A percentile compares a stretch with the other conserved stretches of the same genome.
Conservation (phyloP, 2,888 invertebrate genomes). For the Horisme vitalbata region DNA sequence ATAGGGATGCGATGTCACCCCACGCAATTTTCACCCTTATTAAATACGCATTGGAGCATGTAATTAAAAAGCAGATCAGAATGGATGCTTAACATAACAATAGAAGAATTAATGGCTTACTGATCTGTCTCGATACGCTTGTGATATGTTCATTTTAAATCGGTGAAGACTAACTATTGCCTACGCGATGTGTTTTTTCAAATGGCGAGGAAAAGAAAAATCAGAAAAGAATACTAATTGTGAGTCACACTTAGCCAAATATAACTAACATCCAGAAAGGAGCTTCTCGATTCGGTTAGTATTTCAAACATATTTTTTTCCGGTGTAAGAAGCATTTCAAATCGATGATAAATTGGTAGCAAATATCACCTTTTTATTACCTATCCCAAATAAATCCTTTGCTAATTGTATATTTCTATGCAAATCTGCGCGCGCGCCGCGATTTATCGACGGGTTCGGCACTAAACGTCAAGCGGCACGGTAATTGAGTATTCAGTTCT, state of each 20-base stretch:
- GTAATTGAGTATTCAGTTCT: conserved; percentile 75
- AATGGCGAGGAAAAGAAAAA: no score
- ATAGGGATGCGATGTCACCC: conserved; percentile 36
- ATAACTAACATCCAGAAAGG: no score
- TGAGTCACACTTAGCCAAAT: no score
- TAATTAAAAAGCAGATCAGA: conserved; percentile 74
- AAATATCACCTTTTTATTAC: no score
- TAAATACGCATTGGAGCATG: conserved; percentile 62
- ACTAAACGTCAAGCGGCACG: conserved; percentile 66
- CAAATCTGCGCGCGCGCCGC: conserved; percentile 20
- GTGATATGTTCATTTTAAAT: conserved; percentile 3
- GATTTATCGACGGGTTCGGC: conserved; percentile 58
- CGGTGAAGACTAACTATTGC: no score
- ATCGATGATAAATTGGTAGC: no score
- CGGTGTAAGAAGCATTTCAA: no score
- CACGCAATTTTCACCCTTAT: conserved; percentile 69
- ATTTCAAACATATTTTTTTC: no score
- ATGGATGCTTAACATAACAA: conserved; percentile 61
- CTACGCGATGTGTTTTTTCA: no score
- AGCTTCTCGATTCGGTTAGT: no score
- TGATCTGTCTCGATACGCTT: conserved; percentile 7
- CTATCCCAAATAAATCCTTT: conserved; percentile 4
- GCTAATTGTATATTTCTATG: conserved; percentile 19
- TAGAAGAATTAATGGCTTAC: conserved; percentile 51
- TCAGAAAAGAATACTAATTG: no score